Percentiles rank a stretch among this genome's conserved stretches.
phyloP scores from a whole-genome alignment of 2,888 invertebrate genomes.

The Drosophila meridiana region DNA sequence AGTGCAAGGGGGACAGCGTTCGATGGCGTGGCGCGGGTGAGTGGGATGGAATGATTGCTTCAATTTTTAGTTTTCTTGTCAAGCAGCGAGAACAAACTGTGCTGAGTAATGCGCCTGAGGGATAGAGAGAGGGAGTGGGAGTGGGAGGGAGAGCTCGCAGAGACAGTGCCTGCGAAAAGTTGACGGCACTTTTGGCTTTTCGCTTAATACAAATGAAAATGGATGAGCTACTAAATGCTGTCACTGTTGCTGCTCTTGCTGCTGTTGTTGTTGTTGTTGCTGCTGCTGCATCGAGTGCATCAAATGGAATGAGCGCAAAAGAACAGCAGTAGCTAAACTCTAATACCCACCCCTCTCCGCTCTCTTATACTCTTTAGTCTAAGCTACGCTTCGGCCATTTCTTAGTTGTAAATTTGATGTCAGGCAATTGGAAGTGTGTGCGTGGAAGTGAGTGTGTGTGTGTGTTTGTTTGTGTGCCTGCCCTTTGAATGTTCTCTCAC shows the following conservation, averaged over 20 bases:
- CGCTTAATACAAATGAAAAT: conserved; percentile 79
- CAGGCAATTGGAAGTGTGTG: conserved; percentile 1
- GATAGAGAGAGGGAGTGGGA: background rate
- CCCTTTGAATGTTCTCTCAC: conserved; percentile 19
- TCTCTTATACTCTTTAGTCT: background rate
- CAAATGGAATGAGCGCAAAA: conserved; percentile 70
- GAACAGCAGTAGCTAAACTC: conserved; percentile 35
- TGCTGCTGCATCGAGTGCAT: conserved; percentile 57
- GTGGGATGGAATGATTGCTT: conserved; percentile 21
- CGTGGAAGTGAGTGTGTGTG: background rate
- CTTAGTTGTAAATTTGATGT: conserved; percentile 42
- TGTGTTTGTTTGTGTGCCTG: conserved; percentile 8
- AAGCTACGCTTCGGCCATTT: conserved; percentile 10
- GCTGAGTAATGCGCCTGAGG: conserved; percentile 48
- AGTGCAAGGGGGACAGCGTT: conserved; percentile 1
- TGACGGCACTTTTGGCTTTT: conserved; percentile 66
- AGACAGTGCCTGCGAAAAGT: conserved; percentile 45
- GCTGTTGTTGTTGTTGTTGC: conserved; percentile 18
- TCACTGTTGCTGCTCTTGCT: conserved; percentile 39
- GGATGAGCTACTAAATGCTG: conserved; percentile 79
- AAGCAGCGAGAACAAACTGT: conserved; percentile 26
- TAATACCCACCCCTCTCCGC: background rate
- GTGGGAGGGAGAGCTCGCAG: background rate
- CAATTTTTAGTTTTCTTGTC: conserved; percentile 45
- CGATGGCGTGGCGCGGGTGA: background rate